A percentile compares a stretch with the other conserved stretches of the same genome.
Conservation (phyloP, 2,888 invertebrate genomes). For the Acrobasis suavella region DNA sequence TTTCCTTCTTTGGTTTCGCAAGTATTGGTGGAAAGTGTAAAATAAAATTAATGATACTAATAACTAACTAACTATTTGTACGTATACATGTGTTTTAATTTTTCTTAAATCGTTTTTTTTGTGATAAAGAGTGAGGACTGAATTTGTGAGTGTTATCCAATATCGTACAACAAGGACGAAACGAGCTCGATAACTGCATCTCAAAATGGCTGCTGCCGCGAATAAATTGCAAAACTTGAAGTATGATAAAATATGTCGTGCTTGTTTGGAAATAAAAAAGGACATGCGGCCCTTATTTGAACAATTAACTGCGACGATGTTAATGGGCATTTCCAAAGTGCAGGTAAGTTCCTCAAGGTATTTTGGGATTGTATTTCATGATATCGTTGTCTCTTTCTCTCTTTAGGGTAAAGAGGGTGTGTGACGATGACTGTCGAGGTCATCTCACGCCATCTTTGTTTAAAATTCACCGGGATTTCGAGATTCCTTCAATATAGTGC, state of each 20-base stretch:
- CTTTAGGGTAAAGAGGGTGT: slow-evolving; percentile 40
- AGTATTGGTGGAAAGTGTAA: slow-evolving; percentile 39
- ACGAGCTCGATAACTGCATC: slow-evolving; percentile 58
- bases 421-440: slow-evolving; percentile 54
- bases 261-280: slow-evolving; percentile 84
- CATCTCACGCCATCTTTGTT: slow-evolving; percentile 77
- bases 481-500: slow-evolving; percentile 55
- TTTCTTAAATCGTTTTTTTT: neutral
- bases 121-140: neutral
- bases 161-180: slow-evolving; percentile 65
- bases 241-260: slow-evolving; percentile 84
- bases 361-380: slow-evolving; percentile 60
- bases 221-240: slow-evolving; percentile 61
- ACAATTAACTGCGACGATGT: slow-evolving; percentile 85
- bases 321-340: slow-evolving; percentile 84
- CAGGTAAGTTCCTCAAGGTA: slow-evolving; percentile 73
- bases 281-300: slow-evolving; percentile 85
- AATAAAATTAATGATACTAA: neutral
- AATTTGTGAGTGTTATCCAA: slow-evolving; percentile 20
- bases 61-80: neutral
- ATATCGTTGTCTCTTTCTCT: slow-evolving; percentile 64
- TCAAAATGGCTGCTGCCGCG: slow-evolving; percentile 72
- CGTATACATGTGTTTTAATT: neutral
- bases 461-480: slow-evolving; percentile 66
- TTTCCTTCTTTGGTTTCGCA: slow-evolving; percentile 55